Evolutionary conservation across 2,113 vertebrate species (phyloP).

Genomic region (Anhinga rufa): DNA sequence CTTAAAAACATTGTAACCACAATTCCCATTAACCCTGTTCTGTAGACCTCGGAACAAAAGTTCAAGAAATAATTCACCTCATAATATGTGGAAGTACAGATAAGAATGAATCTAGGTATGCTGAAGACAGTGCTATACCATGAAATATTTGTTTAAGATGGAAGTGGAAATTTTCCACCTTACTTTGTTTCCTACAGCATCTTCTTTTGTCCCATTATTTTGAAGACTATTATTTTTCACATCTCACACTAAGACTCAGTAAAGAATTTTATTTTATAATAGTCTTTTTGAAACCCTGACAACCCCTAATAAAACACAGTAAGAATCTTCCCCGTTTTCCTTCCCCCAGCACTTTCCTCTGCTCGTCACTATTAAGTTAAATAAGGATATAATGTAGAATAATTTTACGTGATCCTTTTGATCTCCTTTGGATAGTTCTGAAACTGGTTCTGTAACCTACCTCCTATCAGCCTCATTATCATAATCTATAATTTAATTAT

Average conservation of each 20-base stretch:
- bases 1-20: not conserved
- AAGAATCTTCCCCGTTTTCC: not conserved
- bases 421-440: not conserved
- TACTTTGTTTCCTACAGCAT: not conserved
- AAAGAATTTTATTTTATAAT: not conserved
- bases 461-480: not conserved
- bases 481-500: not conserved
- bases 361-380: not conserved
- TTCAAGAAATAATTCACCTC: not conserved
- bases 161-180: not conserved
- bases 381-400: not conserved
- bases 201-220: not conserved
- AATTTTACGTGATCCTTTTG: not conserved
- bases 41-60: not conserved
- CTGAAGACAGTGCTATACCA: not conserved
- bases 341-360: not conserved
- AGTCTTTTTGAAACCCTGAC: not conserved
- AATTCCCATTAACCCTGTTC: not conserved
- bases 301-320: not conserved
- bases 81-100: not conserved
- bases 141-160: not conserved
- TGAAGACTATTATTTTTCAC: not conserved
- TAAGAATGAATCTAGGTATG: not conserved
- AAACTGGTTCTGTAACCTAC: not conserved
- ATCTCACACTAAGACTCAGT: not conserved